Evolutionary conservation across 2,888 invertebrate genomes (phyloP).

Genomic region (Mimumesa dahlbomi): DNA sequence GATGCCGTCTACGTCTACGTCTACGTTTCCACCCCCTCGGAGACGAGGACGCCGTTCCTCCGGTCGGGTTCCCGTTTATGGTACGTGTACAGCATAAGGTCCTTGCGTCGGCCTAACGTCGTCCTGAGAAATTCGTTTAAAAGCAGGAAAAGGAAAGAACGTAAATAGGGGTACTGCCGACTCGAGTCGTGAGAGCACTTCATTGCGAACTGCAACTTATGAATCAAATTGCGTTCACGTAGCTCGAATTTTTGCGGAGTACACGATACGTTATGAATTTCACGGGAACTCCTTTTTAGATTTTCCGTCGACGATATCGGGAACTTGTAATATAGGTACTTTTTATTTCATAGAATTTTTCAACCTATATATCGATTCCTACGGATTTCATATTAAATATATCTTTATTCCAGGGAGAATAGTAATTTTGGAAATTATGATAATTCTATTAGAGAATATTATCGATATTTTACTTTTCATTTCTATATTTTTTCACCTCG

Average conservation of each 20-base stretch:
- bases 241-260: constrained; percentile 39
- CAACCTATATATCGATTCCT: too few relatives aligned
- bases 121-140: constrained; percentile 52
- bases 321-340: too few relatives aligned
- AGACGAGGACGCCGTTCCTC: constrained; percentile 10
- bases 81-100: constrained; percentile 52
- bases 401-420: too few relatives aligned
- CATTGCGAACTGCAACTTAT: constrained; percentile 39
- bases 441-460: too few relatives aligned
- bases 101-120: constrained; percentile 18
- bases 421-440: too few relatives aligned
- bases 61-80: constrained; percentile 31
- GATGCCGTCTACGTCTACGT: constrained; percentile 17
- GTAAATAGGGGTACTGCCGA: constrained; percentile 35
- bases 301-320: background rate
- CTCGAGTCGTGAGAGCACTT: constrained; percentile 13
- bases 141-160: constrained; percentile 4
- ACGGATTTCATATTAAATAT: too few relatives aligned
- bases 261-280: background rate
- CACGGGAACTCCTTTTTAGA: background rate
- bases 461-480: too few relatives aligned
- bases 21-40: constrained; percentile 3
- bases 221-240: constrained; percentile 49
- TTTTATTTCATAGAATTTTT: too few relatives aligned
- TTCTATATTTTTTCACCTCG: too few relatives aligned